Percentiles rank a stretch among this genome's conserved stretches.
These are phyloP conservation scores for Crenuchus spilurus DNA, from an alignment of 2,797 vertebrate species.

Conservation along the genomic window DNA sequence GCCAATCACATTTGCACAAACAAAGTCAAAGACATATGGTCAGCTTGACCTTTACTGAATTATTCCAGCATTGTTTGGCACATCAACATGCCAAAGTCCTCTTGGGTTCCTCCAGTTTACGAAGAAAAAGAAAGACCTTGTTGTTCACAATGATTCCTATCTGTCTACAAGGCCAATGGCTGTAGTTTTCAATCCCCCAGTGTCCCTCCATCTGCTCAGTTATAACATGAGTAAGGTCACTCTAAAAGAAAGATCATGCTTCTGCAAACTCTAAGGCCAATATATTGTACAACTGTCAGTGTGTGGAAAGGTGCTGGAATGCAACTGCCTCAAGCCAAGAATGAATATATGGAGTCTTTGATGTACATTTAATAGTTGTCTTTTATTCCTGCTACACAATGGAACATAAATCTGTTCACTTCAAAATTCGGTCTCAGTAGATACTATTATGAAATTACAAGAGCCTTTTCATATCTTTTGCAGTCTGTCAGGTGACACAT, in stretches of 20 bases:
- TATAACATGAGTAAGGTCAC: neutral
- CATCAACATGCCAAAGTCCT: neutral
- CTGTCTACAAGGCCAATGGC: neutral
- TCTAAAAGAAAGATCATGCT: neutral
- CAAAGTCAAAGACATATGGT: constrained; percentile 25
- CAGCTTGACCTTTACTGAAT: constrained; percentile 14
- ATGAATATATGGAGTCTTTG: neutral
- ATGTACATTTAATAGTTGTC: constrained; percentile 6
- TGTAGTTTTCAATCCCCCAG: neutral
- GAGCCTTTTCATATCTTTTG: constrained; percentile 15
- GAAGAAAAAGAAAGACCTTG: neutral
- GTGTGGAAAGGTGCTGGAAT: neutral
- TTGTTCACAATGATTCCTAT: neutral
- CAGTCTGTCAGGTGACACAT: constrained; percentile 6
- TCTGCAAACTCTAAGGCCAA: neutral
- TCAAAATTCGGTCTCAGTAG: neutral
- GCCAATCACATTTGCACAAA: constrained; percentile 2
- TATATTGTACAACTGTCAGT: neutral
- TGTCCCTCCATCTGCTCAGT: neutral
- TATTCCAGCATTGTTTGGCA: constrained; percentile 12
- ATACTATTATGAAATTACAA: constrained; percentile 39
- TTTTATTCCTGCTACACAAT: constrained; percentile 23
- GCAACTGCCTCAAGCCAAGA: neutral
- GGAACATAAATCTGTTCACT: constrained; percentile 7
- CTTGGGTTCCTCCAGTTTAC: neutral